These are phyloP conservation scores for Pristis pectinata DNA, from an alignment of 2,797 vertebrate species.

Conservation along the genomic window DNA sequence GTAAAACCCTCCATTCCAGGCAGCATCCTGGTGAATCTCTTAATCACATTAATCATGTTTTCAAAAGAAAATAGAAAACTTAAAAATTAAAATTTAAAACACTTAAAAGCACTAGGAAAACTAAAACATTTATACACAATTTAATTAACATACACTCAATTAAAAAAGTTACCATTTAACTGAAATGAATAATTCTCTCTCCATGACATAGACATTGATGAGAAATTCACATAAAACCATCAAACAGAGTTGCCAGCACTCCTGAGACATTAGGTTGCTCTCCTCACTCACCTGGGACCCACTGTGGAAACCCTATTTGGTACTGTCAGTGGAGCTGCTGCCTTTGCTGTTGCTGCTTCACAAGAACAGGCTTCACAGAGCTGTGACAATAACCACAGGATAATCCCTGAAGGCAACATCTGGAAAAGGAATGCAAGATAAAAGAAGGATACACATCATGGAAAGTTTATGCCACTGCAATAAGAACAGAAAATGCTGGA, in stretches of 20 bases:
- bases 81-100: too few species aligned
- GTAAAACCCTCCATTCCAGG: too few species aligned
- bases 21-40: too few species aligned
- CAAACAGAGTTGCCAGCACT: neutral
- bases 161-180: neutral
- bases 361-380: neutral
- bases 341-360: neutral
- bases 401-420: neutral
- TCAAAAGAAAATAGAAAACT: too few species aligned
- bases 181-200: too few species aligned
- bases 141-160: neutral
- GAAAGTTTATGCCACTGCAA: neutral
- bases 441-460: neutral
- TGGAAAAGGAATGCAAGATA: neutral
- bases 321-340: neutral
- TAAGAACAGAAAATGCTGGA: too few species aligned
- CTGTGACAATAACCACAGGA: neutral
- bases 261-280: neutral
- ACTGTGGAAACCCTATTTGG: neutral
- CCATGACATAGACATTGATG: too few species aligned
- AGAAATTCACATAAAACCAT: neutral
- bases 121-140: too few species aligned
- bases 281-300: neutral
- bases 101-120: too few species aligned
- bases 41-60: too few species aligned